Evolutionary conservation across 2,888 invertebrate genomes (phyloP).

Genomic region (Rhopalosiphum nymphaeae): DNA sequence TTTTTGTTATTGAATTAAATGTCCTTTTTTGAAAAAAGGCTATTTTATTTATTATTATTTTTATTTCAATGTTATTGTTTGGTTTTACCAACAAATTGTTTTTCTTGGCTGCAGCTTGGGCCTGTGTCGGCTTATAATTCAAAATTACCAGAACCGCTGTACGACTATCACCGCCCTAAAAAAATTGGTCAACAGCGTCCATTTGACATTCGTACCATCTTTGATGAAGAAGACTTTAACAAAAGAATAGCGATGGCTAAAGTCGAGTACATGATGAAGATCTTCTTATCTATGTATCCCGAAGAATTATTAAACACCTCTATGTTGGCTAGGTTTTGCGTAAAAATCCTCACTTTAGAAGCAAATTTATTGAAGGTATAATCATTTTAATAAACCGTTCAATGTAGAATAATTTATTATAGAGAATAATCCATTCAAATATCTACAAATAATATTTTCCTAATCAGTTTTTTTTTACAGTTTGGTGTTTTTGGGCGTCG

Average conservation of each 20-base stretch:
- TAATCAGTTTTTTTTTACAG: not conserved
- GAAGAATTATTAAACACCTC: conserved; percentile 59
- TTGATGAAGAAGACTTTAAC: rapidly evolving
- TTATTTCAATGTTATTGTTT: not conserved
- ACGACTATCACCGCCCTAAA: too few relatives aligned
- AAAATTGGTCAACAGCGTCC: not conserved
- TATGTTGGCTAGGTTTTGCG: conserved; percentile 66
- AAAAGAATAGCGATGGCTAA: not conserved
- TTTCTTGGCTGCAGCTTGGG: not conserved
- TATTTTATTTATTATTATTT: not conserved
- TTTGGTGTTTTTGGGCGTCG: not conserved
- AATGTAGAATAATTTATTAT: not conserved
- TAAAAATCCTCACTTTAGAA: conserved; percentile 68
- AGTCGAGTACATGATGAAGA: conserved; percentile 67
- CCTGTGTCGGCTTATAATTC: not conserved
- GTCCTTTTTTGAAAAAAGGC: too few relatives aligned
- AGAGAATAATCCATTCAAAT: not conserved
- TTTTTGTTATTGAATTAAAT: too few relatives aligned
- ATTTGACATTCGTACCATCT: rapidly evolving
- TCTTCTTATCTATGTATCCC: conserved; percentile 66
- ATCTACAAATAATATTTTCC: not conserved
- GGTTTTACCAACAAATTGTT: not conserved
- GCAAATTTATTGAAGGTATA: conserved; percentile 66
- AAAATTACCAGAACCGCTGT: conserved; percentile 32
- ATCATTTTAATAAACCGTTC: not conserved